These are phyloP conservation scores for Acrocephalus arundinaceus DNA, from an alignment of 2,113 vertebrate genomes.

Conservation along the genomic window DNA sequence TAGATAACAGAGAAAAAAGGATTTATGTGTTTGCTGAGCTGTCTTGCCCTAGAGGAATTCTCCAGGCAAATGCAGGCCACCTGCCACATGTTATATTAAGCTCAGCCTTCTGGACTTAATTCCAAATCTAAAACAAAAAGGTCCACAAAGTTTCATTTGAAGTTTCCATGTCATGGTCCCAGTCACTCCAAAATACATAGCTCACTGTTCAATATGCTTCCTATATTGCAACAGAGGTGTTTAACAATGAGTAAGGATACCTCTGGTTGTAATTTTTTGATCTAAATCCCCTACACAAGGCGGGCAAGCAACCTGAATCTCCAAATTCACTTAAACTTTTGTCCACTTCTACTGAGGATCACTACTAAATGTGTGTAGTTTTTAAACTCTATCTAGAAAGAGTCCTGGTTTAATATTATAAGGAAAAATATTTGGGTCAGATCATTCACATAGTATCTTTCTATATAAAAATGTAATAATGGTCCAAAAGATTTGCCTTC, in stretches of 20 bases:
- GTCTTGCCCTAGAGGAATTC: constrained; percentile 89
- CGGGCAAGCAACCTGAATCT: not conserved
- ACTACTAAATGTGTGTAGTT: not conserved
- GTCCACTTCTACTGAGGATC: not conserved
- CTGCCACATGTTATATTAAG: constrained; percentile 88
- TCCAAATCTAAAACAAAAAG: constrained; percentile 74
- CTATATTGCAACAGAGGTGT: constrained; percentile 17
- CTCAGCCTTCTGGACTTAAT: constrained; percentile 82
- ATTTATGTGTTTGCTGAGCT: constrained; percentile 91
- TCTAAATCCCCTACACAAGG: not conserved
- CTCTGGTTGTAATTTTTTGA: constrained; percentile 43
- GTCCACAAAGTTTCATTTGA: constrained; percentile 75
- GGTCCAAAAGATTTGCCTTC: not conserved
- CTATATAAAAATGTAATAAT: not conserved
- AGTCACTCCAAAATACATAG: constrained; percentile 53
- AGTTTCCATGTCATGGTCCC: constrained; percentile 60
- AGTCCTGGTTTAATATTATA: not conserved
- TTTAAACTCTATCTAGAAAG: not conserved
- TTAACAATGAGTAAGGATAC: constrained; percentile 36
- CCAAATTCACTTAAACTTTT: not conserved
- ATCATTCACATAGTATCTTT: not conserved
- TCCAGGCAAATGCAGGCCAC: constrained; percentile 87
- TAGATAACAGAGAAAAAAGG: constrained; percentile 86
- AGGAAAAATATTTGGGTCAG: not conserved
- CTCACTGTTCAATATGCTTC: constrained; percentile 43